Conservation (phyloP, 2,888 invertebrate species). For the Melikaiella ostensackeni region DNA sequence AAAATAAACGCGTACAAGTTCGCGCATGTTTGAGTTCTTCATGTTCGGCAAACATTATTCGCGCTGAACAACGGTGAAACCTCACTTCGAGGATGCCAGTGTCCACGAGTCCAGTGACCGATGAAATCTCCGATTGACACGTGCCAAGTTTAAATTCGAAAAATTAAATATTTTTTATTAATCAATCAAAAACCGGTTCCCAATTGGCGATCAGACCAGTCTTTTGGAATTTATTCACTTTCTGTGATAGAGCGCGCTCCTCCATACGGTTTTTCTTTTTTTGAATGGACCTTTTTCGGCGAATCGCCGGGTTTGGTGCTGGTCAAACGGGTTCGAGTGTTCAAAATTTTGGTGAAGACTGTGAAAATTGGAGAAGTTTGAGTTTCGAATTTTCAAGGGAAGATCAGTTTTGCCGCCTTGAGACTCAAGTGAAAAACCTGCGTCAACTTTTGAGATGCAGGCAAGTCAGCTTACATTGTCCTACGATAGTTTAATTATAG, state of each 20-base stretch:
- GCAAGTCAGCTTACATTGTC: slow-evolving; percentile 59
- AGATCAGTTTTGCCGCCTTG: slow-evolving; percentile 23
- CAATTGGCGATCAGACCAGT: too few relatives aligned
- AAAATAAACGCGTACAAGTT: slow-evolving; percentile 1
- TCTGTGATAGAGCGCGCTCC: neutral
- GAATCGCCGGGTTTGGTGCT: neutral
- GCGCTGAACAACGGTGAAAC: slow-evolving; percentile 10
- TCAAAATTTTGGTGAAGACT: neutral
- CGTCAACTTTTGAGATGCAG: slow-evolving; percentile 39
- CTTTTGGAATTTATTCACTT: neutral
- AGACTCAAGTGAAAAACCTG: slow-evolving; percentile 9
- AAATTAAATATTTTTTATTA: neutral
- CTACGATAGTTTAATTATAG: slow-evolving; percentile 74
- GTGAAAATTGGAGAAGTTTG: neutral
- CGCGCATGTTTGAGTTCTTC: slow-evolving; percentile 27
- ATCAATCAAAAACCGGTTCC: neutral
- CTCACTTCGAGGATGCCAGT: neutral
- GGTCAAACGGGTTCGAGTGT: neutral
- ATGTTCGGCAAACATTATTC: slow-evolving; percentile 18
- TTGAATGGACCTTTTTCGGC: neutral
- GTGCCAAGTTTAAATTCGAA: neutral
- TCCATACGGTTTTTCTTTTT: neutral
- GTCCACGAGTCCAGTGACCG: neutral
- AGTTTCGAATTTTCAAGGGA: neutral
- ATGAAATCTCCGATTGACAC: neutral